Base-by-base conservation (phyloP, 2,797 vertebrate species). In the Hyperoplus immaculatus region DNA sequence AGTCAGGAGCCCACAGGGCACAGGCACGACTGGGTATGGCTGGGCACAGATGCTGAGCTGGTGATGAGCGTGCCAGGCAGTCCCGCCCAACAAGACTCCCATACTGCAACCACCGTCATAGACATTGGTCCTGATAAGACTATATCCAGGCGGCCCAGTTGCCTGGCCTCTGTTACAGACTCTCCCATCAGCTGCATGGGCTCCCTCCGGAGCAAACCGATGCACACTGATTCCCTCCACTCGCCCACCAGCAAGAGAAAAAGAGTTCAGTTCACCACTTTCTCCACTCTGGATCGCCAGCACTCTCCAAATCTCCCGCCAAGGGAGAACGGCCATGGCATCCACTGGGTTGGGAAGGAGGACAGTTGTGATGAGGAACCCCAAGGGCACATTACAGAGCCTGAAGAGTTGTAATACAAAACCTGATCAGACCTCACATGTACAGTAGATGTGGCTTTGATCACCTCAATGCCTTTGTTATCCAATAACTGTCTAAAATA, bases 181-280 rank as follows among this genome's bases (percentile, higher is more conserved):
- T 96, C 95, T 3, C 93, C 94, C 9, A 81, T 95, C 77, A 88
- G 86, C 58, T 87, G 95, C 0, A 21, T 88, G 0, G 96, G 95
- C 46, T 81, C 94, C 59, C 76, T 87, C 53, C 81, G 88, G 80
- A 79, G 70, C 84, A 95, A 94, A 87, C 84, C 89, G 10, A 67
- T 85, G 73, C 95, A 92, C 62, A 86, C 87, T 0, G 97, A 98
- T 69, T 95, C 96, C 3, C 87, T 97, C 13, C 8, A 96, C 54
- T 99, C 97, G 2, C 98, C 97, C 56, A 98, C 97, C 91, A 99
- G 97, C 66, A 97, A 97, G 88, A 95, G 97, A 86, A 99, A 98
- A 96, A 94, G 97, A 85, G 97, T 99, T 46, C 97, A 96, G 65
- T 99, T 99, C 84, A 97, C 96, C 84, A 99, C 97, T 7, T 99